Evolutionary conservation across 2,797 vertebrate genomes (phyloP), one percentile per base, ranked within the genome.

Genomic region (Eulemur rubriventer): DNA sequence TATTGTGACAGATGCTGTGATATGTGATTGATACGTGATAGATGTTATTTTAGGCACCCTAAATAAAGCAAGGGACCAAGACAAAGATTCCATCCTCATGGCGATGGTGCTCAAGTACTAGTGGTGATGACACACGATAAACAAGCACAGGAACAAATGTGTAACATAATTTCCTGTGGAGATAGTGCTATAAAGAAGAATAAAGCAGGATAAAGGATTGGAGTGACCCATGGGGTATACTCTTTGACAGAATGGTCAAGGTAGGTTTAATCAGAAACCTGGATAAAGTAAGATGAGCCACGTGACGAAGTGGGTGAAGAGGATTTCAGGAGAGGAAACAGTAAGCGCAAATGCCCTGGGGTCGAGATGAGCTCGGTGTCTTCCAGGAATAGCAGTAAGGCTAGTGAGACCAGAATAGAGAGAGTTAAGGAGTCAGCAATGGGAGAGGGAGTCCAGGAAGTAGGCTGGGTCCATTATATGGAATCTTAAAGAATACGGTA

Each of bases 391-490:
- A 63, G 72, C 41, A 22, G 79, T 46, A 43, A 50, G 63, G 28
- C 35, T 33, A 7, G 1, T 43, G 65, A 18, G 65, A 9, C 35
- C 9, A 10, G 30, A 43, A 55, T 2, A 46, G 73, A 73, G 73
- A 38, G 24, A 55, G 59, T 22, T 35, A 7, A 50, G 46, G 65
- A 57, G 18, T 30, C 28, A 65, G 43, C 10, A 22, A 12, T 20
- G 26, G 17, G 7, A 70, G 48, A 43, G 1, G 48, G 26, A 28
- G 9, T 28, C 28, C 43, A 30, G 35, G 55, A 85, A 67, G 57
- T 5, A 50, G 63, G 33, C n/a, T 38, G 65, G 24, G 33, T 10
- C 33, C 8, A 1, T 38, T 0, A 0, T 0, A 9, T 16, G 17
- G 46, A 11, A 7, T 20, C n/a, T 33, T 76, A 7, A 0, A 46